Evolutionary conservation across 2,888 invertebrate species (phyloP), one percentile per base, ranked within the genome.

Genomic region (Chloroclysta siterata): DNA sequence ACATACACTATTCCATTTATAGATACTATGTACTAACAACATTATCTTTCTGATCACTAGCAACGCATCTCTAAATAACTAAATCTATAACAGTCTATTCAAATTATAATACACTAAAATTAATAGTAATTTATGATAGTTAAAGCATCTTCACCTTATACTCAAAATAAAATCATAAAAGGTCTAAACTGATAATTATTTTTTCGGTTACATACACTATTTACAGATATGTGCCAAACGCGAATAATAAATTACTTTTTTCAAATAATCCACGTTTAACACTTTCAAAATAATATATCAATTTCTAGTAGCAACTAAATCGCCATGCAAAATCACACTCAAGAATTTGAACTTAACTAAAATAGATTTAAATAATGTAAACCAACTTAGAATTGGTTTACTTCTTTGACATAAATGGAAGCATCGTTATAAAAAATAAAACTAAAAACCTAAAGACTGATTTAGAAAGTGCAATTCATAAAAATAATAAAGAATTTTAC

Each of bases 391-490:
- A 91, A 93, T 89, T 83, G 91, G 81, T 84, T 85, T 77, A 87
- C 86, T 84, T 93, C 93, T 93, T 93, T 93, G 93, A 93, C 92
- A 93, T 91, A 86, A 90, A 87, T 93, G 93, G 93, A 93, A 93
- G 93, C 93, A 93, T 92, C 88, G 89, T 90, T 90, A 61, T 55
- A 61, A 61, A n/a, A 55, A 54, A 85, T 84, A 87, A 80, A 92
- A 88, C 84, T 89, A 91, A 90, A 79, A 81, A 83, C 75, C 83
- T 88, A 89, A 74, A 74, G 68, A 72, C 71, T 66, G 71, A 73
- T 70, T 77, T 28, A 52, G 62, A 63, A 47, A 60, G 56, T 69
- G 70, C 69, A 65, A 67, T 69, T 69, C 56, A 63, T 65, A 69
- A 72, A 39, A 60, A 61, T 65, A 56, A 47, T 28, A 46, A 48